Base-by-base conservation (phyloP, 1,140 invertebrate genomes). In the Triops longicaudatus region DNA sequence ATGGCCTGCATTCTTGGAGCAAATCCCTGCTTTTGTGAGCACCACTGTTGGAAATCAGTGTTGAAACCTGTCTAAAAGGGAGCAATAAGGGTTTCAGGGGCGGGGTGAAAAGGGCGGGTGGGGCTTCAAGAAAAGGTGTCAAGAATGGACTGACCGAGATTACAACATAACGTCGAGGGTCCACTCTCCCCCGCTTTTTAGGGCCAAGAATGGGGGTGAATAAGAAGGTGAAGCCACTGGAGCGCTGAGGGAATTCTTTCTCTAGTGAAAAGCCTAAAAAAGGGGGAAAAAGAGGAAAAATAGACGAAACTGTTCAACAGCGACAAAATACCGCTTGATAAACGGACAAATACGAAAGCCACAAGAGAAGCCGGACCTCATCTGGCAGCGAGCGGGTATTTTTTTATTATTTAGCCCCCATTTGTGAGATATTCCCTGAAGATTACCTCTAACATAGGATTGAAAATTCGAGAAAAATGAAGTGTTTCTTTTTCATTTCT, bases 91-190 rank as follows among this genome's bases (percentile, higher is more conserved):
- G 17, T 22, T 22, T 5, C 6, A 17, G 17, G 50, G 22, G 50
- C 0, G 6, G 50, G 50, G 50, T 5, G 6, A 6, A 63, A 63
- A 6, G 17, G 50, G 17, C 10, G 6, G 22, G 50, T 6, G 9
- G 50, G 14, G 50, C 5, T 63, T 63, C 17, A 63, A 63, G 17
- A 63, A 17, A 12, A 63, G 14, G 14, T 63, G 50, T 63, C 50
- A 63, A 63, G 50, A 63, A 63, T 63, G 50, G 50, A 63, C 50
- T 63, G 50, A 63, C 50, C 50, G 50, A 63, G 50, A 63, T 63
- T 63, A 63, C 50, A 17, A 63, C 50, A 14, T 63, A 63, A 63
- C 50, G 17, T 63, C 17, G 22, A 9, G 50, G 50, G 50, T 37
- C 31, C 31, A 37, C 31, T 37, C 31, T 37, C 31, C 31, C 31